Evolutionary conservation across 2,113 vertebrate species (phyloP).

Genomic region (Pionites leucogaster): DNA sequence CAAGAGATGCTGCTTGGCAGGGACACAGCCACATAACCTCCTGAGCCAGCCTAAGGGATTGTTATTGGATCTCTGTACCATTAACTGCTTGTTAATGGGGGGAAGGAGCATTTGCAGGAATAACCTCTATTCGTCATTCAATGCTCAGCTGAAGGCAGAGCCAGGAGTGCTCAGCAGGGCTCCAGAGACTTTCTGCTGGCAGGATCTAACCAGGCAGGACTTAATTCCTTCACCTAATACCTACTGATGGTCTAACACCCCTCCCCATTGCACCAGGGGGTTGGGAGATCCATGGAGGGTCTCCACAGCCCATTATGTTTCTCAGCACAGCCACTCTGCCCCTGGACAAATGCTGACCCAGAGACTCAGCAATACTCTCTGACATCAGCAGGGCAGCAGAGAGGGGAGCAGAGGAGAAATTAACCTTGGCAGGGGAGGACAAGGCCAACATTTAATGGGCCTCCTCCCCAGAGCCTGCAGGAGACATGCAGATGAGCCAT

Average conservation of each 20-base stretch:
- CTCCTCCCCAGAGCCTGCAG: not conserved
- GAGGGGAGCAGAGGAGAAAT: not conserved
- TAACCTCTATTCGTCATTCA: conserved; percentile 12
- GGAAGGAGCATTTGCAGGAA: conserved; percentile 11
- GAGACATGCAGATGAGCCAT: not conserved
- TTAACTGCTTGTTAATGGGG: conserved; percentile 31
- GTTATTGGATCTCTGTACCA: not conserved
- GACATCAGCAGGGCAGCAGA: not conserved
- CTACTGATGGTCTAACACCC: not conserved
- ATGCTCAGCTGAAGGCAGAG: not conserved
- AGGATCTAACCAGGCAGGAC: not conserved
- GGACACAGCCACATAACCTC: not conserved
- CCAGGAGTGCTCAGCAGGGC: not conserved
- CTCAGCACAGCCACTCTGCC: not conserved
- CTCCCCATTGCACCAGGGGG: not conserved
- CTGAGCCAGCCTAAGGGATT: not conserved
- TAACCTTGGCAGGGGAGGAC: not conserved
- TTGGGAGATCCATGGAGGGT: not conserved
- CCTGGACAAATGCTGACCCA: not conserved
- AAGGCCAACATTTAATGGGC: not conserved
- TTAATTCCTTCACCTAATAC: not conserved
- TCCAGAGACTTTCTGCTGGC: not conserved
- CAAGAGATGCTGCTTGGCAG: not conserved
- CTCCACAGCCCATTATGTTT: accelerated
- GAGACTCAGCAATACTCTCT: not conserved